Evolutionary conservation across 2,797 vertebrate species (phyloP).

Genomic region (Eleutherodactylus coqui): DNA sequence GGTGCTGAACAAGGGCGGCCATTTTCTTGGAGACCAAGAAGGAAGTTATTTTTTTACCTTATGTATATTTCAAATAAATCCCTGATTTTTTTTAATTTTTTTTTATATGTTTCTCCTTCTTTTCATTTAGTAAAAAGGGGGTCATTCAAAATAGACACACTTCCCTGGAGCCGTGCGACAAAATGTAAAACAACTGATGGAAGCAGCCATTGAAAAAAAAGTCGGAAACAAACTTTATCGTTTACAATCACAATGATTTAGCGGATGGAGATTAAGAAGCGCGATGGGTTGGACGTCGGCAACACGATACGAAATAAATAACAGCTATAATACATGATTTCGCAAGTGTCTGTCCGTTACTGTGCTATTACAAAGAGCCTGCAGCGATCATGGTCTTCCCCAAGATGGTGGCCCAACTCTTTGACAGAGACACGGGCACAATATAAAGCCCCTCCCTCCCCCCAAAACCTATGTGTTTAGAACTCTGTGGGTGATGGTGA

Average conservation of each 20-base stretch:
- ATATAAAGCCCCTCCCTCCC: neutral
- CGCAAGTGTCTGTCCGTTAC: neutral
- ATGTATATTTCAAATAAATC: slow-evolving; percentile 23
- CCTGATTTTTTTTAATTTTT: slow-evolving; percentile 20
- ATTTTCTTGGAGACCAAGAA: slow-evolving; percentile 44
- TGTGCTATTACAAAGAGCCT: slow-evolving; percentile 34
- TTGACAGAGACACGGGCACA: neutral
- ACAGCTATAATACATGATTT: neutral
- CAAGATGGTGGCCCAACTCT: slow-evolving; percentile 14
- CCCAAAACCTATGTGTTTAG: slow-evolving; percentile 27
- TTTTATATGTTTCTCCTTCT: neutral
- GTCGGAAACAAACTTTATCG: neutral
- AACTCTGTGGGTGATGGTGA: slow-evolving; percentile 53
- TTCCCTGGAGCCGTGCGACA: slow-evolving; percentile 5
- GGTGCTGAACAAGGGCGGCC: slow-evolving; percentile 35
- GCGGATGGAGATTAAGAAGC: neutral
- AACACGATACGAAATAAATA: slow-evolving; percentile 8
- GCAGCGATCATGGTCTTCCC: neutral
- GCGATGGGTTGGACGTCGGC: neutral
- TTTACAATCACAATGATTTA: slow-evolving; percentile 10
- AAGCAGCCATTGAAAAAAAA: neutral
- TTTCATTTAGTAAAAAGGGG: slow-evolving; percentile 9
- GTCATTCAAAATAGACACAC: slow-evolving; percentile 6
- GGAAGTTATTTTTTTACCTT: neutral
- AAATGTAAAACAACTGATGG: neutral